phyloP scores from a whole-genome alignment of 2,113 vertebrate species.

The Lagenorhynchus albirostris region DNA sequence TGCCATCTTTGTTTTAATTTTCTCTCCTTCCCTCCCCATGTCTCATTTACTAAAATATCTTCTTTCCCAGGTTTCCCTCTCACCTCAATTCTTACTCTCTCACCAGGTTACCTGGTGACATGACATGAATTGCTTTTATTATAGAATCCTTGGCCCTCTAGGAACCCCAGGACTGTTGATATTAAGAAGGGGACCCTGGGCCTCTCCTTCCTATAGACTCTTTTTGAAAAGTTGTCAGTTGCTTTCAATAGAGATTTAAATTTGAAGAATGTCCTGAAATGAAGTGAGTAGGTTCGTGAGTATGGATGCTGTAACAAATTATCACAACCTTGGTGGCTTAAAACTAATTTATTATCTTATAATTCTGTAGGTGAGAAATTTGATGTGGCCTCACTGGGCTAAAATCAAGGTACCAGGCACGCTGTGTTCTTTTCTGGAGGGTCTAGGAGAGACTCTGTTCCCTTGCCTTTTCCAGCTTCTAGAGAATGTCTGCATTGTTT shows the following conservation, averaged over 20 bases:
- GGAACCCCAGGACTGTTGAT: background rate
- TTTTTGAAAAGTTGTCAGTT: background rate
- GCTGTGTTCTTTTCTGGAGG: background rate
- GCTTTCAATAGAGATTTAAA: background rate
- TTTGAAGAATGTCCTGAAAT: background rate
- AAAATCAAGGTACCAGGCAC: background rate
- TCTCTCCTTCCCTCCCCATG: background rate
- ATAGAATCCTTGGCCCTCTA: background rate
- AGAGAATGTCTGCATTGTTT: background rate
- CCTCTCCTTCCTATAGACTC: background rate
- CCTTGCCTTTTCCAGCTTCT: background rate
- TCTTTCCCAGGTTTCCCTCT: background rate
- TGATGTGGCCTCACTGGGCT: background rate
- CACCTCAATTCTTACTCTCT: background rate
- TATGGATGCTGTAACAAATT: background rate
- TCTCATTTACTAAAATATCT: background rate
- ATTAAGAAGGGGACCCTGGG: background rate
- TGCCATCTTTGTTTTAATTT: background rate
- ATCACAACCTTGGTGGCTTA: background rate
- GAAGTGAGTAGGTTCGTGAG: background rate
- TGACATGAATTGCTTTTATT: constrained; percentile 7
- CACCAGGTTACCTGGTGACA: background rate
- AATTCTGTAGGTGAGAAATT: background rate
- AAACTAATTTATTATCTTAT: background rate
- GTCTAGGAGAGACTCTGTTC: background rate